Conservation (phyloP, 2,797 vertebrate species). For the Hydrophis major region DNA sequence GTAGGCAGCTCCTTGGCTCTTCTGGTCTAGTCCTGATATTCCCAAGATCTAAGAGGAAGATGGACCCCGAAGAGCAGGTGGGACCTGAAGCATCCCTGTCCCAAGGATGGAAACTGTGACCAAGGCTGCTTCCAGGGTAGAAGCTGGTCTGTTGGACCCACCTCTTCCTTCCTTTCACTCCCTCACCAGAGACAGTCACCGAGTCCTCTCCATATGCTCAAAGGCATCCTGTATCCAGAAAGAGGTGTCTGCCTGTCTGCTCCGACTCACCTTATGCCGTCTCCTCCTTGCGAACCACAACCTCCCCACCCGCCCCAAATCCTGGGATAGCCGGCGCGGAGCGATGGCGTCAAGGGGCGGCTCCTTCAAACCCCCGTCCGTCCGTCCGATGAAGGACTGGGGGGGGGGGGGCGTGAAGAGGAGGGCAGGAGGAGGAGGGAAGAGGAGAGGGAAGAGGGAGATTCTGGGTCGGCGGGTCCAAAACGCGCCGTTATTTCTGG, state of each 20-base stretch:
- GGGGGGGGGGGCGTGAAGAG: not conserved
- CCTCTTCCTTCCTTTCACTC: not conserved
- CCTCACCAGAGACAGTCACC: not conserved
- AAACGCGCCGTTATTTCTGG: not conserved
- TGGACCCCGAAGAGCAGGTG: not conserved
- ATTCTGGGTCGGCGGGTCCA: not conserved
- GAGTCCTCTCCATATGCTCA: not conserved
- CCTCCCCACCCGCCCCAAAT: not conserved
- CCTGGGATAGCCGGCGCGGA: constrained; percentile 45
- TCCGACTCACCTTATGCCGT: not conserved
- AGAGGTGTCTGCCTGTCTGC: not conserved
- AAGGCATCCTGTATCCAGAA: not conserved
- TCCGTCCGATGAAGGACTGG: no score
- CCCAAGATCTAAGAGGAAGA: not conserved
- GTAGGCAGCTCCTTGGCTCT: not conserved
- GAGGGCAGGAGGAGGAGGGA: no score
- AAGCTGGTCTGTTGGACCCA: not conserved
- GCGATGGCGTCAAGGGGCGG: constrained; percentile 65
- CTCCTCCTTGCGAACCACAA: not conserved
- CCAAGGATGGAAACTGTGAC: not conserved
- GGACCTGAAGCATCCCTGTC: not conserved
- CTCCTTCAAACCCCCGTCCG: not conserved
- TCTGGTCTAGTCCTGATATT: not conserved
- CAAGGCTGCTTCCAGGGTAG: not conserved
- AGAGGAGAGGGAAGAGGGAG: not conserved